phyloP scores from a whole-genome alignment of 2,113 vertebrate genomes.

The Orientallactaga bullata region DNA sequence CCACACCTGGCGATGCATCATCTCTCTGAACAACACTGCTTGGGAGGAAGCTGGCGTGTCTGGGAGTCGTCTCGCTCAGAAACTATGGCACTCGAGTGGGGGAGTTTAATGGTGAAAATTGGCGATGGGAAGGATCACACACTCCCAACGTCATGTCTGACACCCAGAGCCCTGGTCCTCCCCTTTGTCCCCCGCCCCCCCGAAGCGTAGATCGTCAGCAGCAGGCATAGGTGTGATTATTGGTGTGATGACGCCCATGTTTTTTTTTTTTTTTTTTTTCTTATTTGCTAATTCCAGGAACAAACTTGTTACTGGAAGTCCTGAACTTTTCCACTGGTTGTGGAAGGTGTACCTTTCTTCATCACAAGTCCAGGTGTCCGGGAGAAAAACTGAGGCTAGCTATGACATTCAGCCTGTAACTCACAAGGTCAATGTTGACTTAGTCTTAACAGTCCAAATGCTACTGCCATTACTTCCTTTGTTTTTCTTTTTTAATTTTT shows the following conservation, averaged over 20 bases:
- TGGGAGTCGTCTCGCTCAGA: background rate
- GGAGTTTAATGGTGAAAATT: background rate
- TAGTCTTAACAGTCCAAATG: conserved; percentile 23
- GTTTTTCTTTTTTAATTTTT: too few species aligned
- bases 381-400: background rate
- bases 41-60: conserved; percentile 37
- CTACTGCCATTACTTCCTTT: background rate
- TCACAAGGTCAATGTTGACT: conserved; percentile 17
- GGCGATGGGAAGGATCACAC: background rate
- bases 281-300: background rate
- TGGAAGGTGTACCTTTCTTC: background rate
- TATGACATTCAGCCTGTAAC: background rate
- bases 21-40: conserved; percentile 28
- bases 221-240: background rate
- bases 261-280: background rate
- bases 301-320: background rate
- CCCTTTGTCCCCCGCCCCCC: background rate
- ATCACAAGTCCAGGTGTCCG: background rate
- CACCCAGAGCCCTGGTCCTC: background rate
- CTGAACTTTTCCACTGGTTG: background rate
- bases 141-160: background rate
- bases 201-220: background rate
- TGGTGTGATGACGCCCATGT: background rate
- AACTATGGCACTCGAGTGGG: background rate
- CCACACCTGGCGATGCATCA: conserved; percentile 62